These are phyloP conservation scores for Bombycilla garrulus DNA, from an alignment of 2,113 vertebrate species.

Conservation along the genomic window DNA sequence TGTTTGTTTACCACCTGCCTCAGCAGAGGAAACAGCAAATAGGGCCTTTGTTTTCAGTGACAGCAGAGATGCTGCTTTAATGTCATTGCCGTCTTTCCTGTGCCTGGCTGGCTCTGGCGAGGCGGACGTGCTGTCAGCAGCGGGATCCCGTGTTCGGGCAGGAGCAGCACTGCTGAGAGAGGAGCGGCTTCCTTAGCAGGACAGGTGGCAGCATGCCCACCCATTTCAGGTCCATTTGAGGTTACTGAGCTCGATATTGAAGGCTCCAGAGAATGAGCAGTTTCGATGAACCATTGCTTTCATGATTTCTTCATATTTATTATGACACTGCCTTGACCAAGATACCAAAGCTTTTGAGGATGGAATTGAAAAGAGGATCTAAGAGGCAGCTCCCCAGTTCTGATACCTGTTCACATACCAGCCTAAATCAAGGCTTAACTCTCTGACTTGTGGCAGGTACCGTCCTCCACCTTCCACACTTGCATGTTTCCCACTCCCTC, in stretches of 20 bases:
- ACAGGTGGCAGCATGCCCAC: neutral
- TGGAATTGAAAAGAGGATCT: neutral
- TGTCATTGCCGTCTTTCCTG: neutral
- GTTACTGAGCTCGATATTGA: neutral
- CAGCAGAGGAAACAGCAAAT: neutral
- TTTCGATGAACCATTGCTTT: neutral
- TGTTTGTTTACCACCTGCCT: slow-evolving; percentile 14
- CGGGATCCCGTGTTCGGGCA: neutral
- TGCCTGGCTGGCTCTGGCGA: neutral
- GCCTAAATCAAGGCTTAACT: neutral
- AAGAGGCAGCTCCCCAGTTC: neutral
- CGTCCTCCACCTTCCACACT: neutral
- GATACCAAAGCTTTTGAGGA: neutral
- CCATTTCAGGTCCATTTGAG: neutral
- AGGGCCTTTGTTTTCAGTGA: neutral
- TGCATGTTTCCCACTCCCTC: neutral
- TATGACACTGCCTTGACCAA: neutral
- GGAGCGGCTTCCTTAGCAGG: neutral
- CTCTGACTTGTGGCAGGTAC: neutral
- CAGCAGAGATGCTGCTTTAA: slow-evolving; percentile 7
- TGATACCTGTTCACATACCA: neutral
- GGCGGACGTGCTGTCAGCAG: neutral
- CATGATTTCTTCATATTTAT: neutral
- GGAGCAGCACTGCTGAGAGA: neutral
- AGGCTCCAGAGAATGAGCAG: neutral